Evolutionary conservation across 2,113 vertebrate species (phyloP).

Genomic region (Cyanoramphus novaezelandiae): DNA sequence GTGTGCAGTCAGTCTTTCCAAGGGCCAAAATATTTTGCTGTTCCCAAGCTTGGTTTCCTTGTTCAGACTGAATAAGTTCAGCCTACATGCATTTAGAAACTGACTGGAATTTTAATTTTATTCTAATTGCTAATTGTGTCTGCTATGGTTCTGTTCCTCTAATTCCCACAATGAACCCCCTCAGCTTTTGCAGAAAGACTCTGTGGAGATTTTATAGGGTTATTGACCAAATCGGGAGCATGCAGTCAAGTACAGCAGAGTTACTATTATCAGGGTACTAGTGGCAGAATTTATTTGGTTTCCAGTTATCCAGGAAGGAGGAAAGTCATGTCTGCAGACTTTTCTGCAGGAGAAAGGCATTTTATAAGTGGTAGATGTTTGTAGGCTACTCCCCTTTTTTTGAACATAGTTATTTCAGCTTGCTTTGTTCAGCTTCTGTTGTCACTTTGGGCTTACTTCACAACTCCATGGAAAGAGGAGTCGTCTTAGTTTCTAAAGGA

Average conservation of each 20-base stretch:
- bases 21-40: constrained; percentile 3
- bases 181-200: not conserved
- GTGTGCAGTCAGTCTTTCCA: not conserved
- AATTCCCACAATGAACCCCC: not conserved
- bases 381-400: not conserved
- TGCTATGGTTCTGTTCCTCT: not conserved
- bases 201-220: not conserved
- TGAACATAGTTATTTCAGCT: not conserved
- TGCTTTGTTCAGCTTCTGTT: not conserved
- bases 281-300: not conserved
- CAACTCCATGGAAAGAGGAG: not conserved
- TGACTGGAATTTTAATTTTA: constrained; percentile 18
- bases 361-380: not conserved
- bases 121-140: not conserved
- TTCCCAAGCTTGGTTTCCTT: not conserved
- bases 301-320: not conserved
- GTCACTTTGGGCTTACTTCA: not conserved
- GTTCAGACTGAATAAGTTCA: not conserved
- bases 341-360: not conserved
- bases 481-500: not conserved
- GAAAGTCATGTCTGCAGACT: not conserved
- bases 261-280: not conserved
- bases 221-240: not conserved
- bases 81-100: not conserved
- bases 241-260: not conserved